A percentile compares a stretch with the other conserved stretches of the same genome.
Conservation (phyloP, 2,113 vertebrate genomes). For the Formicarius rufipectus region DNA sequence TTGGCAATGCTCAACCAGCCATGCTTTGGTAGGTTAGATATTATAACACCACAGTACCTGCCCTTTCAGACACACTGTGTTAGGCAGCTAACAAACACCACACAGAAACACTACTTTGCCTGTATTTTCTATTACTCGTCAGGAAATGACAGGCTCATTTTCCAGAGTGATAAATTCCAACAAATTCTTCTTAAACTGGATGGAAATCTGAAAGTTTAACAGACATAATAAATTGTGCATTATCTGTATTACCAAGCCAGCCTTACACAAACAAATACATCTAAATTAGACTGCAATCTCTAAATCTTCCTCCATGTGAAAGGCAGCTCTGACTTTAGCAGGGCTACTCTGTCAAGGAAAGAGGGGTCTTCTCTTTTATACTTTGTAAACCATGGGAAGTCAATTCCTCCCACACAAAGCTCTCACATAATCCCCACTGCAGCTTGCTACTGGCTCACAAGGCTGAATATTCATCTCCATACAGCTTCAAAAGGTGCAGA, state of each 20-base stretch:
- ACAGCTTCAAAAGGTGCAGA: not conserved
- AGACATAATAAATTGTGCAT: slow-evolving; percentile 10
- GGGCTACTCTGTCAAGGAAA: not conserved
- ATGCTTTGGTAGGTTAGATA: not conserved
- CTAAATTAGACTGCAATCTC: not conserved
- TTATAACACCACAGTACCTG: not conserved
- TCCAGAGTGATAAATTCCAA: not conserved
- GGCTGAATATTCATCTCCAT: slow-evolving; percentile 14
- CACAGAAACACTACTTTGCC: not conserved
- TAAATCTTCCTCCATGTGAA: not conserved
- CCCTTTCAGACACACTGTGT: not conserved
- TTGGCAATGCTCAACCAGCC: not conserved
- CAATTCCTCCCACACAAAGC: slow-evolving; percentile 41
- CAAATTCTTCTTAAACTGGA: slow-evolving; percentile 3
- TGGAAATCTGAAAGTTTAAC: slow-evolving; percentile 26
- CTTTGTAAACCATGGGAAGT: slow-evolving; percentile 10
- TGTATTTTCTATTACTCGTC: not conserved
- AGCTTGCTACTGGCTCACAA: slow-evolving; percentile 9
- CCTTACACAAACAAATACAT: slow-evolving; percentile 22
- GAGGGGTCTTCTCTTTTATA: slow-evolving; percentile 18
- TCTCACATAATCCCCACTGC: not conserved
- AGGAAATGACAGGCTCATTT: not conserved
- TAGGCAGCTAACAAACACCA: not conserved
- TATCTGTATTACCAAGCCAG: not conserved
- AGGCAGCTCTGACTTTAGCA: not conserved